Percentiles rank a stretch among this genome's conserved stretches.
Conservation (phyloP, 2,797 vertebrate genomes). For the Adelosebastes latens region DNA sequence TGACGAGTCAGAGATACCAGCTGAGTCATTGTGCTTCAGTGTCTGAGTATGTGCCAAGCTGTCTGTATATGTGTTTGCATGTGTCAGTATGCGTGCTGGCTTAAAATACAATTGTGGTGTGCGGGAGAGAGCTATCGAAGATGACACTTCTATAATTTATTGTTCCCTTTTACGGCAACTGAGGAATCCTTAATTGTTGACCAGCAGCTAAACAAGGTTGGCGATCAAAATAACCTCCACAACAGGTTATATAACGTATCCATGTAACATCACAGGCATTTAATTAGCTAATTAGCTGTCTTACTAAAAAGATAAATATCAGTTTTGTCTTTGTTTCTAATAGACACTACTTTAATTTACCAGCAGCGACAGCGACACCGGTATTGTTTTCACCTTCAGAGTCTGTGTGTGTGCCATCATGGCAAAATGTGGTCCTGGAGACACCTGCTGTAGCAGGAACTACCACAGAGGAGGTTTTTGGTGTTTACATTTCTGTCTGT, state of each 20-base stretch:
- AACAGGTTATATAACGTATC: not conserved
- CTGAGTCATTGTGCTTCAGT: slow-evolving; percentile 13
- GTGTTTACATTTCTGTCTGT: too few relatives aligned
- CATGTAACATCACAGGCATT: not conserved
- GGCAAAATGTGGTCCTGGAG: too few relatives aligned
- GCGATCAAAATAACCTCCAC: not conserved
- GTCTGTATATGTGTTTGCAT: not conserved
- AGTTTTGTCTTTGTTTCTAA: not conserved
- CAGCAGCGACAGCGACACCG: not conserved
- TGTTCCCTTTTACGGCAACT: not conserved
- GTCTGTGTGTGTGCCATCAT: not conserved
- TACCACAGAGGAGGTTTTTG: too few relatives aligned
- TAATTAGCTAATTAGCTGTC: not conserved
- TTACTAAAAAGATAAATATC: not conserved
- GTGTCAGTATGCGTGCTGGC: not conserved
- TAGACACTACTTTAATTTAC: not conserved
- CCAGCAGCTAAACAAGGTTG: not conserved
- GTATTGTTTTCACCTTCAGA: not conserved
- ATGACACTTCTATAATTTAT: not conserved
- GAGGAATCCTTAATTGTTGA: not conserved
- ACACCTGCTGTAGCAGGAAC: too few relatives aligned
- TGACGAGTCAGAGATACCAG: not conserved
- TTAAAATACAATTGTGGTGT: not conserved
- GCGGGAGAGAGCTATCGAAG: too few relatives aligned
- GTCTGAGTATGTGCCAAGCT: not conserved